phyloP scores from a whole-genome alignment of 2,888 invertebrate species.

The Cremastinae sp. region DNA sequence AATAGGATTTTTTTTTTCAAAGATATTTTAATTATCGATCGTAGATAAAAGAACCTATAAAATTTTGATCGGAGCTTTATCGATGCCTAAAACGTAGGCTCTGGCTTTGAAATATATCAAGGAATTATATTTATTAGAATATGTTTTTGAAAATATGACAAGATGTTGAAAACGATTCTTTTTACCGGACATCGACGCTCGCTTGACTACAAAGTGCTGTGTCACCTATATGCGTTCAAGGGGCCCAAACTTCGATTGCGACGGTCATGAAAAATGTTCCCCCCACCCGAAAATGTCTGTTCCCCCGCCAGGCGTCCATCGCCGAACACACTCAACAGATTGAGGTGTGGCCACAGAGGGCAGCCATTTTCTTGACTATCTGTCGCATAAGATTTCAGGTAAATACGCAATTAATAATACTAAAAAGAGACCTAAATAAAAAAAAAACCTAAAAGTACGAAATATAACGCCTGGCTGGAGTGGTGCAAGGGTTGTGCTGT shows the following conservation, averaged over 20 bases:
- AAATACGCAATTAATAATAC: constrained; percentile 75
- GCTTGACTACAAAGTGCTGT: not conserved
- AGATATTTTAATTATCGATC: too few species aligned
- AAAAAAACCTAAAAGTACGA: not conserved
- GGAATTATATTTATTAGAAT: not conserved
- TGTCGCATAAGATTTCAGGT: constrained; percentile 77
- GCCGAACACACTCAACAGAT: constrained; percentile 73
- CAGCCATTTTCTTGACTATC: constrained; percentile 78
- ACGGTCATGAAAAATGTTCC: constrained; percentile 42
- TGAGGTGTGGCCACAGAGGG: constrained; percentile 77
- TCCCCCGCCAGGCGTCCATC: constrained; percentile 21
- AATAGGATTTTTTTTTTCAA: too few species aligned
- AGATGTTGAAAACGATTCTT: not conserved
- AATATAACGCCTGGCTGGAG: constrained; percentile 62
- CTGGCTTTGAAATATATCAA: too few species aligned
- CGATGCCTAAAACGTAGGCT: too few species aligned
- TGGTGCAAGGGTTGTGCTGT: constrained; percentile 72
- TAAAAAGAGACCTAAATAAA: constrained; percentile 57
- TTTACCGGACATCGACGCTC: not conserved
- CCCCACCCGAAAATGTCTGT: constrained; percentile 50
- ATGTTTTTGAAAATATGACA: not conserved
- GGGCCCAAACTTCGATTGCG: constrained; percentile 27
- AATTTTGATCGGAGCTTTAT: too few species aligned
- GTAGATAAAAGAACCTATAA: too few species aligned
- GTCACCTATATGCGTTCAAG: not conserved